Base-by-base conservation (phyloP, 2,797 vertebrate species). In the Propithecus deckenii region DNA sequence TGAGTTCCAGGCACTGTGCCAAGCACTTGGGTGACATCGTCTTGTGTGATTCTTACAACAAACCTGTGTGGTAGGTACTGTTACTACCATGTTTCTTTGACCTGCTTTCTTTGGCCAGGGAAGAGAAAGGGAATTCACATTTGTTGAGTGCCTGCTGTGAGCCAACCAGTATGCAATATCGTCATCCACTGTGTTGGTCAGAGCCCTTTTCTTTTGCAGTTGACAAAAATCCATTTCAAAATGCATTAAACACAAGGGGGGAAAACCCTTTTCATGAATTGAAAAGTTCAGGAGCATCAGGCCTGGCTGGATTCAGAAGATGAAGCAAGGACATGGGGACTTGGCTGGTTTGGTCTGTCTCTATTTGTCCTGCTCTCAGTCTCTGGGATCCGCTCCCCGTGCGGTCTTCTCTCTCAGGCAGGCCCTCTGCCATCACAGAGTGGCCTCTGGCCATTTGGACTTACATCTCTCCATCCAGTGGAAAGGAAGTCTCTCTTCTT, bases 91-190 rank as follows among this genome's bases (percentile, higher is more conserved):
- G n/a, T 52, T 32, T n/a, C 69, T 61, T 7, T 80, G 78, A 9
- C 23, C 72, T 59, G 8, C 67, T 52, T 38, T 23, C 35, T 61
- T 74, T 94, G 91, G 20, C 57, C 71, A 46, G 17, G 11, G 55
- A 57, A 78, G 32, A 72, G 59, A 84, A 32, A 23, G 30, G 11
- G 13, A n/a, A 0, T 48, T 23, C 9, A 23, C 5, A 15, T 61
- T 35, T 46, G 18, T 72, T 71, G 30, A 32, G 15, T 35, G 18
- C 32, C 30, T 13, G 0, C 63, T 25, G 5, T 30, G 52, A 43
- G 18, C 83, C 28, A n/a, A 8, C 59, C 1, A n/a, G 12, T 48
- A 23, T 10, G 23, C 35, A 20, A 0, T 0, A 2, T 52, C 17
- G 30, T 20, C 20, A n/a, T 20, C 12, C 13, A 17, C 20, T 14